Conservation (phyloP, 1,140 invertebrate genomes). For the Ceratina japonica region DNA sequence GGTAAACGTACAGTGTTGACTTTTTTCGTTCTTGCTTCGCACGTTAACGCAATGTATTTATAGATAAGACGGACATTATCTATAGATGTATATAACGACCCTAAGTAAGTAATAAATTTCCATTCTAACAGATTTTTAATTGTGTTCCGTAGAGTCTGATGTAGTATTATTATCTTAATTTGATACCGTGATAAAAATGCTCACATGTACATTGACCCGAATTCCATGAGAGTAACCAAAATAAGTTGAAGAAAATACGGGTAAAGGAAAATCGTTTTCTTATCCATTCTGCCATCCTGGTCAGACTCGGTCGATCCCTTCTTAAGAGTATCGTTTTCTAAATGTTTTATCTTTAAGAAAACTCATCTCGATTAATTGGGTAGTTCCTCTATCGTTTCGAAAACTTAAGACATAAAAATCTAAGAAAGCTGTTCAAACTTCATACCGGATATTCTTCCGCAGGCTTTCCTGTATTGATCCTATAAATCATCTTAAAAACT, state of each 20-base stretch:
- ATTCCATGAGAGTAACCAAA: slow-evolving; percentile 44
- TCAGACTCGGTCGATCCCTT: background rate
- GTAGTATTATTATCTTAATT: background rate
- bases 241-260: slow-evolving; percentile 35
- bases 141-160: too few species aligned
- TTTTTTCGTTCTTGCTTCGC: background rate
- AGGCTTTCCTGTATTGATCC: slow-evolving; percentile 82
- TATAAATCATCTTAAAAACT: slow-evolving; percentile 82
- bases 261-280: slow-evolving; percentile 35
- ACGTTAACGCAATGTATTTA: background rate
- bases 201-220: slow-evolving; percentile 52
- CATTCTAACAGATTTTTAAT: slow-evolving; percentile 3
- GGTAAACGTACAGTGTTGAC: background rate
- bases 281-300: slow-evolving; percentile 24
- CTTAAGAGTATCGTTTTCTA: slow-evolving; percentile 1
- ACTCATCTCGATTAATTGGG: background rate
- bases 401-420: background rate
- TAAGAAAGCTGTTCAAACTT: background rate
- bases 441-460: slow-evolving; percentile 84
- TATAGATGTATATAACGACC: too few species aligned
- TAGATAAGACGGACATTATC: slow-evolving; percentile 36
- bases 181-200: background rate
- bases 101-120: background rate
- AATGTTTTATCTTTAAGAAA: slow-evolving; percentile 28
- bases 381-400: background rate